Conservation (phyloP, 2,797 vertebrate genomes). For the Pteropus rufus region DNA sequence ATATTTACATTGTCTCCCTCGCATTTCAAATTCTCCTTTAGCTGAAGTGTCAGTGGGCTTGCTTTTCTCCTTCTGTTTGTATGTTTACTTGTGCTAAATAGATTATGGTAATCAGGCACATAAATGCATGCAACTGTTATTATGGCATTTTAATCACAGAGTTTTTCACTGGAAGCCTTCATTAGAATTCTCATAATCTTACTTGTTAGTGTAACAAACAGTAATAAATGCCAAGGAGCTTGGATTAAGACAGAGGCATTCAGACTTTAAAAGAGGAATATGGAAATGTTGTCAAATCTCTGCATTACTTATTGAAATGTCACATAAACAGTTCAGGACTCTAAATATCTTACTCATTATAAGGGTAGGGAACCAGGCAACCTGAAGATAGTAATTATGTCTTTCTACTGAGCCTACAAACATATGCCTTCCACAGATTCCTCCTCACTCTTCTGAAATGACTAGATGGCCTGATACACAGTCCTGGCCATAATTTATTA, state of each 20-base stretch:
- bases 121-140: conserved; percentile 90
- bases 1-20: conserved; percentile 87
- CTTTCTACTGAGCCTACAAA: conserved; percentile 55
- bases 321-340: conserved; percentile 83
- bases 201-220: conserved; percentile 92
- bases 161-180: conserved; percentile 88
- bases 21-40: conserved; percentile 84
- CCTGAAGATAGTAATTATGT: conserved; percentile 76
- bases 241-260: conserved; percentile 87
- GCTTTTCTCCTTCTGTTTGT: conserved; percentile 88
- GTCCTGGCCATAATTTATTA: background rate
- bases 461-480: background rate
- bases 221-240: conserved; percentile 90
- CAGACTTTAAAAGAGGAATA: conserved; percentile 87
- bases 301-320: conserved; percentile 90
- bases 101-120: conserved; percentile 94
- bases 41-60: conserved; percentile 80
- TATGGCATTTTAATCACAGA: conserved; percentile 92
- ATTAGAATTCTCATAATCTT: conserved; percentile 96
- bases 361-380: conserved; percentile 64
- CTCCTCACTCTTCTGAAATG: conserved; percentile 54
- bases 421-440: conserved; percentile 62
- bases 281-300: conserved; percentile 87
- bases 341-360: conserved; percentile 83
- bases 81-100: conserved; percentile 93